Percentiles rank a stretch among this genome's conserved stretches.
These are phyloP conservation scores for Semibalanus balanoides DNA, from an alignment of 1,140 invertebrate genomes.

Conservation along the genomic window DNA sequence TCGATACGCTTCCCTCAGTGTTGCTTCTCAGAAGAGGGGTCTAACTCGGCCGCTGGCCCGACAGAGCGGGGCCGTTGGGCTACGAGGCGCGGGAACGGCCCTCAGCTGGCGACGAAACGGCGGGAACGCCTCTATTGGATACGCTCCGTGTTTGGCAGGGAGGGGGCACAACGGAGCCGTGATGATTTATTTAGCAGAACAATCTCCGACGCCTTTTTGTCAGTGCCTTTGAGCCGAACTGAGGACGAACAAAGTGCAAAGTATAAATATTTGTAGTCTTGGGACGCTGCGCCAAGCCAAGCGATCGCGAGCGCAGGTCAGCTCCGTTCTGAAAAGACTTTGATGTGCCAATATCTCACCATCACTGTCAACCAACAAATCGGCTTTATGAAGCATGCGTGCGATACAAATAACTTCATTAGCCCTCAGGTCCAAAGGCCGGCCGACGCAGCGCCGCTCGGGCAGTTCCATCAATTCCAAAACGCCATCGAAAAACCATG, in stretches of 20 bases:
- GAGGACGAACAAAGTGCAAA: background rate
- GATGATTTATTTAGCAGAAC: background rate
- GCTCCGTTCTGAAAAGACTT: background rate
- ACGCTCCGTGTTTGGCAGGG: background rate
- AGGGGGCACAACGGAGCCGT: background rate
- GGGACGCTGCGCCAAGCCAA: background rate
- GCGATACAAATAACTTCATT: slow-evolving; percentile 2
- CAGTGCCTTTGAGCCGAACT: background rate
- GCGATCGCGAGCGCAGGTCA: background rate
- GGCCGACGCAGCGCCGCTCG: background rate
- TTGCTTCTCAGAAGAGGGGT: background rate
- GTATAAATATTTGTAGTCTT: background rate
- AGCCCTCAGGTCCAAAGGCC: background rate
- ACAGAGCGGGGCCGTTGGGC: no score
- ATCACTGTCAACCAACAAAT: background rate
- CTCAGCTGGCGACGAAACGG: background rate
- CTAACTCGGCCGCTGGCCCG: background rate
- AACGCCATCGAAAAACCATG: background rate
- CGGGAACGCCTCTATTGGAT: background rate
- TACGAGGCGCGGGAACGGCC: background rate
- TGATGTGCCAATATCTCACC: slow-evolving; percentile 1
- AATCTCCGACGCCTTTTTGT: background rate
- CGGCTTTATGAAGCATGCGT: background rate
- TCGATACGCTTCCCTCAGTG: background rate
- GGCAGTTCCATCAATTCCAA: background rate